Evolutionary conservation across 2,797 vertebrate species (phyloP).

Genomic region (Clarias fuscus): DNA sequence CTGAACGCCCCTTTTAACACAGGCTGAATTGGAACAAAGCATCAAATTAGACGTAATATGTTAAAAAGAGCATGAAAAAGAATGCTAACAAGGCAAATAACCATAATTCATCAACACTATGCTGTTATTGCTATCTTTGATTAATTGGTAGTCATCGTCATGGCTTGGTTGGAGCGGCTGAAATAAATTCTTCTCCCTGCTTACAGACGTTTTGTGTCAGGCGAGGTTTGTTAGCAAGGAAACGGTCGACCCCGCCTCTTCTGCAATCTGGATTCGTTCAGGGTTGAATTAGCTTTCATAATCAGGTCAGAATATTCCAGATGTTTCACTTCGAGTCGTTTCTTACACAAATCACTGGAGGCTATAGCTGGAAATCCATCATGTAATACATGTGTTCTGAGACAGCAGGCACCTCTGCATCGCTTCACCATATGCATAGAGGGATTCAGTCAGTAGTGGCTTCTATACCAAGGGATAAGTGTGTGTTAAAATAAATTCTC

Average conservation of each 20-base stretch:
- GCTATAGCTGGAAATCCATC: conserved; percentile 10
- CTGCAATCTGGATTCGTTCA: conserved; percentile 1
- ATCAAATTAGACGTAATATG: neutral
- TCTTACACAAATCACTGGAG: conserved; percentile 26
- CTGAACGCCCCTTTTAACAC: neutral
- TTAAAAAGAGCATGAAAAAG: neutral
- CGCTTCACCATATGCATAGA: conserved; percentile 7
- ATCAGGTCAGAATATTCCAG: conserved; percentile 32
- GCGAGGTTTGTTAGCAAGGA: neutral
- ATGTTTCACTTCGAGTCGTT: conserved; percentile 27
- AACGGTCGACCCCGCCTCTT: neutral
- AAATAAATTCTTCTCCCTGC: neutral
- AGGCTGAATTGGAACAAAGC: neutral
- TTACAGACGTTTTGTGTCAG: neutral
- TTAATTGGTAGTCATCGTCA: neutral
- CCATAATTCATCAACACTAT: neutral
- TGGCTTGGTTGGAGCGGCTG: neutral
- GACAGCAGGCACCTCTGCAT: conserved; percentile 17
- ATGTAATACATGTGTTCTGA: conserved; percentile 17
- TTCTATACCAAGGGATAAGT: neutral
- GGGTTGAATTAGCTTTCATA: conserved; percentile 18
- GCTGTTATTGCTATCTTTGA: neutral
- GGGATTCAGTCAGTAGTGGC: too few species aligned
- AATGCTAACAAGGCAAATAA: neutral
- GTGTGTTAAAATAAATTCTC: conserved; percentile 2